A percentile compares a stretch with the other conserved stretches of the same genome.
Evolutionary conservation across 2,888 invertebrate genomes (phyloP).

Genomic region (Matsumyia berberina): DNA sequence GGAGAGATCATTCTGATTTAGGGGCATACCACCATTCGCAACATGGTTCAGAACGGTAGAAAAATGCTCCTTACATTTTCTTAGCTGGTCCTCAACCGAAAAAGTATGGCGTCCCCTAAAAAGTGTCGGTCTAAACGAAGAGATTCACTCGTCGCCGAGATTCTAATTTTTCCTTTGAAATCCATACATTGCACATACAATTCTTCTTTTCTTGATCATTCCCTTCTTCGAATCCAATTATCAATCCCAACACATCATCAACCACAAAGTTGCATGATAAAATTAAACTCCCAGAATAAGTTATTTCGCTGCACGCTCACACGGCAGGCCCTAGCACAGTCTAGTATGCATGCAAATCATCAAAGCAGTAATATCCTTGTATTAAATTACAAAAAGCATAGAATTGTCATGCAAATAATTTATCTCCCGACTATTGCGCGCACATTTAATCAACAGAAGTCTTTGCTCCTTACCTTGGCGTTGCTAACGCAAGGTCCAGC

Average conservation of each 20-base stretch:
- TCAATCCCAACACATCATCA: constrained; percentile 56
- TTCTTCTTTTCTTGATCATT: not conserved
- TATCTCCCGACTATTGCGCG: constrained; percentile 62
- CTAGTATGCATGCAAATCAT: constrained; percentile 56
- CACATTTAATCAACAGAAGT: constrained; percentile 58
- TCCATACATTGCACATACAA: no score
- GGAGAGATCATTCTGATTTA: no score
- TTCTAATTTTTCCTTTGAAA: no score
- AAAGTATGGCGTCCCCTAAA: no score
- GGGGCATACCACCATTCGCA: no score
- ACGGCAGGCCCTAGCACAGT: not conserved
- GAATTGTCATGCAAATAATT: constrained; percentile 72
- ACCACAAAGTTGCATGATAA: constrained; percentile 66
- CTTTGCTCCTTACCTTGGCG: constrained; percentile 29
- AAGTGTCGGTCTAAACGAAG: no score
- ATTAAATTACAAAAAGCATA: constrained; percentile 69
- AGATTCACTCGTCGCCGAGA: no score
- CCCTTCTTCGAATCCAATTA: constrained; percentile 27
- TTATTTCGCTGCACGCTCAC: constrained; percentile 35
- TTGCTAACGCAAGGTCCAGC: not conserved
- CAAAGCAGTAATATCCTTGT: constrained; percentile 70
- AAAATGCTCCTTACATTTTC: no score
- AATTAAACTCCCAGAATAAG: constrained; percentile 63
- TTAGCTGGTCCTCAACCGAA: no score
- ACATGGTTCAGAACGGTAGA: no score